Evolutionary conservation across 1,140 invertebrate genomes (phyloP).

Genomic region (Lethrus apterus): DNA sequence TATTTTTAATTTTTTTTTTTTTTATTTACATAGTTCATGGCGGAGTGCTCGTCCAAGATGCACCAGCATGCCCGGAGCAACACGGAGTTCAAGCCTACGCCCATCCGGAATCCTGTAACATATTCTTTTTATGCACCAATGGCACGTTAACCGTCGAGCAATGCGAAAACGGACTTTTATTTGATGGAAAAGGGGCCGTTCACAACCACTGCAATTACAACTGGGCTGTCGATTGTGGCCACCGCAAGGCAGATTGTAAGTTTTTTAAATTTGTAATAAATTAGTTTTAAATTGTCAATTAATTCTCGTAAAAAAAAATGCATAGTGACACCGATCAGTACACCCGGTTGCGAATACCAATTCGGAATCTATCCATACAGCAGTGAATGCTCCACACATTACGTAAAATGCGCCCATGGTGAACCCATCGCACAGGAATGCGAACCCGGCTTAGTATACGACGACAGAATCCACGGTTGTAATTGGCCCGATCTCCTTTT

Average conservation of each 20-base stretch:
- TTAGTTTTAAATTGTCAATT: not conserved
- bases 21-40: conserved; percentile 23
- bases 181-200: conserved; percentile 79
- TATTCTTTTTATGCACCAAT: conserved; percentile 86
- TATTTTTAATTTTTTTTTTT: not conserved
- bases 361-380: conserved; percentile 82
- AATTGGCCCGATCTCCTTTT: conserved; percentile 88
- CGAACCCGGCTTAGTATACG: conserved; percentile 80
- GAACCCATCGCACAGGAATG: conserved; percentile 70
- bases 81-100: conserved; percentile 70
- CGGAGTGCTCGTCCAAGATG: conserved; percentile 35
- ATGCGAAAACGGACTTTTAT: conserved; percentile 87
- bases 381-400: conserved; percentile 72
- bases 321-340: conserved; percentile 66
- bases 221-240: conserved; percentile 85
- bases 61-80: conserved; percentile 56
- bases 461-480: conserved; percentile 79
- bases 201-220: conserved; percentile 91
- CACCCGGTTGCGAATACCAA: conserved; percentile 77
- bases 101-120: conserved; percentile 75
- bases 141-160: conserved; percentile 82
- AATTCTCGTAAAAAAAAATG: not conserved
- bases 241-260: conserved; percentile 73
- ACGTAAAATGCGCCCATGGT: conserved; percentile 79
- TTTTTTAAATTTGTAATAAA: conserved; percentile 26